Evolutionary conservation across 1,140 invertebrate species (phyloP).

Genomic region (Elymnias hypermnestra): DNA sequence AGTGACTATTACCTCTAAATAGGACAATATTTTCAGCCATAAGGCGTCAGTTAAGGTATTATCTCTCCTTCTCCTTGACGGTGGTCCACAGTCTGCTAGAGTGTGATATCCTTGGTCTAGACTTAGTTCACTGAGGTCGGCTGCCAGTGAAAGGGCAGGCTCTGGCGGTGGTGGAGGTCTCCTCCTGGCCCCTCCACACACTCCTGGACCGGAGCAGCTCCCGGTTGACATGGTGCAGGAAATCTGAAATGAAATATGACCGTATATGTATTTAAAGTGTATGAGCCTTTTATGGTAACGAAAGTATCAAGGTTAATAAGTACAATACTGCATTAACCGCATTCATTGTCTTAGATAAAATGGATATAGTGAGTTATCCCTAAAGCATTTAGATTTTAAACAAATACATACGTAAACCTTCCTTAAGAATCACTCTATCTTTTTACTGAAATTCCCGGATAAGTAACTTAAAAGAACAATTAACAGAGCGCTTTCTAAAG

Average conservation of each 20-base stretch:
- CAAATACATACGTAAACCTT: no score
- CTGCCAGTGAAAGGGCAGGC: conserved; percentile 52
- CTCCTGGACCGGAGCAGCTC: conserved; percentile 57
- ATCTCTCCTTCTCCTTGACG: conserved; percentile 40
- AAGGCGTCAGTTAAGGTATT: conserved; percentile 54
- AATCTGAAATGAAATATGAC: conserved; percentile 26
- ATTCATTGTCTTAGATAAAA: no score
- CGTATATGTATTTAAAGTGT: no score
- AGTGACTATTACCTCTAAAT: conserved; percentile 39
- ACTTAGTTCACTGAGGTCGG: conserved; percentile 75
- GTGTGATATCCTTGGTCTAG: conserved; percentile 87
- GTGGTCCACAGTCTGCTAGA: conserved; percentile 76
- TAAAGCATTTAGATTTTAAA: no score
- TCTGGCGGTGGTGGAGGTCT: conserved; percentile 59
- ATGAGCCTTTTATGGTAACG: no score
- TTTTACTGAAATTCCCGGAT: no score
- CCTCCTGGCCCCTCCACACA: conserved; percentile 55
- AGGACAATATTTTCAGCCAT: conserved; percentile 58
- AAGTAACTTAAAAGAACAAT: no score
- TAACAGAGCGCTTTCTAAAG: no score
- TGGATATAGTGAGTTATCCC: no score
- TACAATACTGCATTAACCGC: no score
- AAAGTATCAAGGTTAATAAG: no score
- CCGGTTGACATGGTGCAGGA: conserved; percentile 56
- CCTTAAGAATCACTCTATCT: no score